A percentile compares a stretch with the other conserved stretches of the same genome.
These are phyloP conservation scores for Harpagoxenus sublaevis DNA, from an alignment of 2,888 invertebrate genomes.

Conservation along the genomic window DNA sequence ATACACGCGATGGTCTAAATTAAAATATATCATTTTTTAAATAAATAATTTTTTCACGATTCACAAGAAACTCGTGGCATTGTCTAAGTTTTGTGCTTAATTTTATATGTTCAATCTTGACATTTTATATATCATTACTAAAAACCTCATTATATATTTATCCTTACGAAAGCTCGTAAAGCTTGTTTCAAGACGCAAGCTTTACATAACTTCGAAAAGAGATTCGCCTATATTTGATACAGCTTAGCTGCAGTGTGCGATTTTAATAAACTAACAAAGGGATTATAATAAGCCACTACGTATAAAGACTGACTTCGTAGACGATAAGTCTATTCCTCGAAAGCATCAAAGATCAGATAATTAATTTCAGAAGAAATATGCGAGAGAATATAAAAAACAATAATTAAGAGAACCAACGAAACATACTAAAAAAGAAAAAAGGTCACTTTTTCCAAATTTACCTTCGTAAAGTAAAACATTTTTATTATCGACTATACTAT, in stretches of 20 bases:
- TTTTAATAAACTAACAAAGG: conserved; percentile 46
- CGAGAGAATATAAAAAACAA: background rate
- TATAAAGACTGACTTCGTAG: background rate
- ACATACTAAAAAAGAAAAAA: background rate
- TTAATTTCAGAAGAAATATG: conserved; percentile 19
- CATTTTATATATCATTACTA: background rate
- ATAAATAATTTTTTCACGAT: background rate
- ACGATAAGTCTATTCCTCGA: background rate
- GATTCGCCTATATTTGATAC: conserved; percentile 1
- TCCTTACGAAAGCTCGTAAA: background rate
- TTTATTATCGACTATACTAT: background rate
- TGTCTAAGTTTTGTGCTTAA: background rate
- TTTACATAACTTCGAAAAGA: conserved; percentile 12
- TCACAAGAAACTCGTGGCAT: background rate
- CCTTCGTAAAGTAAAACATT: background rate
- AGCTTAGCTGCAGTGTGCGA: background rate
- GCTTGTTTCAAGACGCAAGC: conserved; percentile 1
- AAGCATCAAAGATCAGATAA: conserved; percentile 1
- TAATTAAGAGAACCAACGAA: background rate
- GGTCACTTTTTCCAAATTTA: background rate
- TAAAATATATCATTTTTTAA: background rate
- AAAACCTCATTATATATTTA: background rate
- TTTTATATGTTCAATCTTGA: background rate
- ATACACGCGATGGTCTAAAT: background rate
- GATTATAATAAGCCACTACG: conserved; percentile 25